phyloP scores from a whole-genome alignment of 2,113 vertebrate genomes.

The Lophochroa leadbeateri region DNA sequence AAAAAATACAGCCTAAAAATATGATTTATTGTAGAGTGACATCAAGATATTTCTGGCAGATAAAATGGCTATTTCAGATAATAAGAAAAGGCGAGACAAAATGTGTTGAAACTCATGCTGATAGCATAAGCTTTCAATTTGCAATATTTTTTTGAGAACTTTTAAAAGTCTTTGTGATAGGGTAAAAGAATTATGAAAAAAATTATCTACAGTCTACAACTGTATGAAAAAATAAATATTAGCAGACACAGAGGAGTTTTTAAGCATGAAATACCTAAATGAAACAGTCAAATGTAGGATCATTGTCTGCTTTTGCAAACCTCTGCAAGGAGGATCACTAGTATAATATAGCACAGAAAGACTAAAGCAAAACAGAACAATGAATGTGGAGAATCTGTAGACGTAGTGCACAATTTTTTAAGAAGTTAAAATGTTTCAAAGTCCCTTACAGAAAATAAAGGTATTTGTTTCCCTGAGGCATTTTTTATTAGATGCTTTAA shows the following conservation, averaged over 20 bases:
- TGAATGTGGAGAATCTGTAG: neutral
- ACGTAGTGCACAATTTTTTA: neutral
- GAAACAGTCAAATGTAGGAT: neutral
- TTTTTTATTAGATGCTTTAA: neutral
- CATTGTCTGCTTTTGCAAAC: neutral
- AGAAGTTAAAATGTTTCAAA: neutral
- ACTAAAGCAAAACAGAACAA: neutral
- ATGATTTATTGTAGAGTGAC: neutral
- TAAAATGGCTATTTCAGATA: constrained; percentile 1
- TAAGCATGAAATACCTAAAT: neutral
- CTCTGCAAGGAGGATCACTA: neutral
- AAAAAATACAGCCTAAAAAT: neutral
- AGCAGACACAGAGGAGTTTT: neutral
- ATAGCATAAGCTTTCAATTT: neutral
- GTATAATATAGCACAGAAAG: neutral
- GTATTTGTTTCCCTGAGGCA: neutral
- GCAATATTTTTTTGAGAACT: neutral
- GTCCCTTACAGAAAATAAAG: neutral
- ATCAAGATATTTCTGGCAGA: neutral
- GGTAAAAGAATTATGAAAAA: neutral
- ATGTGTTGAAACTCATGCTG: neutral
- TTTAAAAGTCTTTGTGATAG: neutral
- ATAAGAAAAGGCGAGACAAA: neutral
- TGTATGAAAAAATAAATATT: neutral
- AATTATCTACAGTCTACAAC: neutral